Evolutionary conservation across 2,888 invertebrate species (phyloP).

Genomic region (Salpingus planirostris): DNA sequence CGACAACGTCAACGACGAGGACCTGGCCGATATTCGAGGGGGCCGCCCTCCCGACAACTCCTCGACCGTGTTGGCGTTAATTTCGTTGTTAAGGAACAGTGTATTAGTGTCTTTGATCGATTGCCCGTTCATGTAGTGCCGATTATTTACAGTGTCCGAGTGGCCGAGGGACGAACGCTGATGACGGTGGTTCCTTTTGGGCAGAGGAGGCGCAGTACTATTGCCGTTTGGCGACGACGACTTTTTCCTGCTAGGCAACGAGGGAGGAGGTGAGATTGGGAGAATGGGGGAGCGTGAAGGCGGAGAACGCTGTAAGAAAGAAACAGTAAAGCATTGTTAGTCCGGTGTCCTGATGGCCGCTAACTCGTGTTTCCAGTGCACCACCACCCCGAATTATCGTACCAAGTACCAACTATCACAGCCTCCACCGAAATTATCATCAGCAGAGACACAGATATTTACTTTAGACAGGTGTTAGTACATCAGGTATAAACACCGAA

Average conservation of each 20-base stretch:
- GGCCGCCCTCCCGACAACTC: constrained; percentile 10
- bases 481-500: constrained; percentile 11
- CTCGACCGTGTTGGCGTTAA: constrained; percentile 27
- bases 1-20: constrained; percentile 4
- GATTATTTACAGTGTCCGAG: constrained; percentile 16
- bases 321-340: constrained; percentile 40
- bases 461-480: too few relatives aligned
- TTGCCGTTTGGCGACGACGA: constrained; percentile 24
- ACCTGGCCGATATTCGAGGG: constrained; percentile 3
- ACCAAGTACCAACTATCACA: neutral
- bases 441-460: too few relatives aligned
- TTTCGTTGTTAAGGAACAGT: constrained; percentile 26
- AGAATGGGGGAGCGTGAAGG: constrained; percentile 25
- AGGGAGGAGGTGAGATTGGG: constrained; percentile 16
- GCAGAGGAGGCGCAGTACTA: constrained; percentile 45
- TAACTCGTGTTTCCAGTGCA: constrained; percentile 11
- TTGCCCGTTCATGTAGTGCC: constrained; percentile 27
- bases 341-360: constrained; percentile 25
- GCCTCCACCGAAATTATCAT: too few relatives aligned
- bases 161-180: too few relatives aligned
- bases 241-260: constrained; percentile 20
- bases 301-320: constrained; percentile 39
- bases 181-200: constrained; percentile 44
- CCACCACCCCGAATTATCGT: neutral
- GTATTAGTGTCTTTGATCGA: constrained; percentile 22